These are phyloP conservation scores for Limnothrissa miodon DNA, from an alignment of 2,113 vertebrate species.

Conservation along the genomic window DNA sequence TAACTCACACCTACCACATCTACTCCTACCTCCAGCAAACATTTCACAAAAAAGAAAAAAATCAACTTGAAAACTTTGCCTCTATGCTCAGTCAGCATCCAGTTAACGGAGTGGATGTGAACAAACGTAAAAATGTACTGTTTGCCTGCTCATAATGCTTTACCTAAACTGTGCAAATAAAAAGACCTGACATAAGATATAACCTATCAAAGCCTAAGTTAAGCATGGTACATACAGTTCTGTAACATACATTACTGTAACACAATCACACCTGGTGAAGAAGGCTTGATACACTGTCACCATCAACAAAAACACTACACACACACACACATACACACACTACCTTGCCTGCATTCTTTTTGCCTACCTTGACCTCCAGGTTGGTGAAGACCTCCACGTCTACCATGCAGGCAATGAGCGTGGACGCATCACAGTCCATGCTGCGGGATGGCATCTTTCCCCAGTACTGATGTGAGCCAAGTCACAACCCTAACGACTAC, in stretches of 20 bases:
- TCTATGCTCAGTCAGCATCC: neutral
- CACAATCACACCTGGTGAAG: neutral
- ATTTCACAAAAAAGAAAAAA: neutral
- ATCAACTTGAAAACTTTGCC: neutral
- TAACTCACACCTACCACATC: neutral
- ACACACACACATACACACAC: constrained; percentile 8
- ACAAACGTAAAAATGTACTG: neutral
- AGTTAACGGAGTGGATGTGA: neutral
- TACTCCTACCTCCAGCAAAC: neutral
- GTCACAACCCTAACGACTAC: constrained; percentile 14
- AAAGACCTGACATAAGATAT: neutral
- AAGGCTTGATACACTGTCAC: neutral
- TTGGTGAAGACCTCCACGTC: constrained; percentile 82
- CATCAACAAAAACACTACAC: neutral
- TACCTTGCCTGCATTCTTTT: neutral
- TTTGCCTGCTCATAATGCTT: neutral
- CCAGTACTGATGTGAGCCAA: neutral
- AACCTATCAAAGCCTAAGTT: neutral
- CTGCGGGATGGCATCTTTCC: constrained; percentile 77
- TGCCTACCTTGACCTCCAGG: constrained; percentile 81
- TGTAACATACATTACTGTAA: no score
- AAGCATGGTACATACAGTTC: neutral
- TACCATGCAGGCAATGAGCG: constrained; percentile 81
- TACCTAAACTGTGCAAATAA: neutral
- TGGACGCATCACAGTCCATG: constrained; percentile 81